Evolutionary conservation across 2,888 invertebrate genomes (phyloP).

Genomic region (Euzophera pinguis): DNA sequence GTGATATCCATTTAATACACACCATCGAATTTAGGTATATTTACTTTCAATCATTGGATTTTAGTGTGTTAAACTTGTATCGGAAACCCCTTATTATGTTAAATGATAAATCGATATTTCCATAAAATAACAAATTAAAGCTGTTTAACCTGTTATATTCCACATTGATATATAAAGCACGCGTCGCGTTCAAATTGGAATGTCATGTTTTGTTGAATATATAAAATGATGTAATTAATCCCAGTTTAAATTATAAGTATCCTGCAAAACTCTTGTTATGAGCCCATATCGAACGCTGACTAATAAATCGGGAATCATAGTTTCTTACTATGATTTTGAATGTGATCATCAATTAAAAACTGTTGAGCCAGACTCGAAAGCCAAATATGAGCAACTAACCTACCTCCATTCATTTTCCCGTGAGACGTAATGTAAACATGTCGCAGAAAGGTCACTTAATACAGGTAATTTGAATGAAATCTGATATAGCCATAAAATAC

Average conservation of each 20-base stretch:
- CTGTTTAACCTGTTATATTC: constrained; percentile 4
- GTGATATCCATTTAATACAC: background rate
- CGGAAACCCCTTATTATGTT: constrained; percentile 24
- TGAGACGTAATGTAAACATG: too few species aligned
- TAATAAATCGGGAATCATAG: too few species aligned
- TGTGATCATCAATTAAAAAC: too few species aligned
- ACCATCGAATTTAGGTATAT: too few species aligned
- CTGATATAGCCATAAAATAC: too few species aligned
- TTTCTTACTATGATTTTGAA: too few species aligned
- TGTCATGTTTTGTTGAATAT: background rate
- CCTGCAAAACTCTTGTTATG: background rate
- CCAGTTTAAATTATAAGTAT: background rate
- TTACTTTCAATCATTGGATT: too few species aligned
- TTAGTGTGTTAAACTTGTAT: constrained; percentile 10
- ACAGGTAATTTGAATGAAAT: too few species aligned
- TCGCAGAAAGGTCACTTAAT: too few species aligned
- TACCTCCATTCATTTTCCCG: too few species aligned
- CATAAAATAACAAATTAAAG: constrained; percentile 2
- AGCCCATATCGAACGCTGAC: background rate
- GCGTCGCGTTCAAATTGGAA: background rate
- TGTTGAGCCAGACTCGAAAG: too few species aligned
- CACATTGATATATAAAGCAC: constrained; percentile 12
- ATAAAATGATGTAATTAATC: constrained; percentile 8
- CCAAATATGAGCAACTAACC: too few species aligned
- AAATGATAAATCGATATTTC: constrained; percentile 20